These are phyloP conservation scores for Cyaniris semiargus DNA, from an alignment of 2,888 invertebrate genomes.

Conservation along the genomic window DNA sequence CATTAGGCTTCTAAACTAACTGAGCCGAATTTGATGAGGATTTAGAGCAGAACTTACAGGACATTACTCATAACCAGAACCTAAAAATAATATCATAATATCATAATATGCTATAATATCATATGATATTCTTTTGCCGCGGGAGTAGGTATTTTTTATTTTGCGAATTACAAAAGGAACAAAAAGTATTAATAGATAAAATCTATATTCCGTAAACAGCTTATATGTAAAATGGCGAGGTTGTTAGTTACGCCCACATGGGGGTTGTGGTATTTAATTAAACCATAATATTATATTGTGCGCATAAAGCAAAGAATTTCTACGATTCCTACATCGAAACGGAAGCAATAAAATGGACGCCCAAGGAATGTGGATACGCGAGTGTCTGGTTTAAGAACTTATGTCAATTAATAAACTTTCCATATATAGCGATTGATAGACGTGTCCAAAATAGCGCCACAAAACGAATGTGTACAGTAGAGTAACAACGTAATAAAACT, in stretches of 20 bases:
- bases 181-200: not conserved
- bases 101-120: too few relatives aligned
- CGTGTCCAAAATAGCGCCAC: not conserved
- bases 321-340: not conserved
- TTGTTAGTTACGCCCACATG: not conserved
- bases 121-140: not conserved
- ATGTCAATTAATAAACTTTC: slow-evolving; percentile 17
- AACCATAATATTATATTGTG: not conserved
- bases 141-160: not conserved
- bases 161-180: not conserved
- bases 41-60: too few relatives aligned
- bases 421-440: slow-evolving; percentile 4
- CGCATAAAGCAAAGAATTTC: not conserved
- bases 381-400: slow-evolving; percentile 17
- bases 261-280: slow-evolving; percentile 5
- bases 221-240: not conserved
- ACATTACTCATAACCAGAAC: too few relatives aligned
- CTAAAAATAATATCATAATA: too few relatives aligned
- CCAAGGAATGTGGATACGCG: not conserved
- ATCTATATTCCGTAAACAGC: not conserved
- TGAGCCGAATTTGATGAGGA: too few relatives aligned
- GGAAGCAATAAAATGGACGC: not conserved
- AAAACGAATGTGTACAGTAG: not conserved
- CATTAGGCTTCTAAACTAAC: too few relatives aligned
- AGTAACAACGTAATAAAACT: not conserved